Base-by-base conservation (phyloP, 2,113 vertebrate species). In the Tachuris rubrigastra region DNA sequence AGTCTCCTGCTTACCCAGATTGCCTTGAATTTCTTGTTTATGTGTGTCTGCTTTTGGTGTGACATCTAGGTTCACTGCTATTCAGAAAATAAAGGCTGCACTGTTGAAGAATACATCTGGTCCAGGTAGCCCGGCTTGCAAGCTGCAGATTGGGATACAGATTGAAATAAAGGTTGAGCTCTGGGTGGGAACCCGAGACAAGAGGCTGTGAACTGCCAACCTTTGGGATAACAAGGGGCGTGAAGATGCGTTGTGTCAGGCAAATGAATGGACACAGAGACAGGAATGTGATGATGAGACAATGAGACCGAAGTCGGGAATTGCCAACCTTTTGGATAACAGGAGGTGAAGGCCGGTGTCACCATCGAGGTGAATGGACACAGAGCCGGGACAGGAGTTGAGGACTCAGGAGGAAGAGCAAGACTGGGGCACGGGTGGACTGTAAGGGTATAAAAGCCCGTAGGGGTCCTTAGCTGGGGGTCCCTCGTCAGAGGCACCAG, bases 311-410 rank as follows among this genome's bases (percentile, higher is more conserved):
- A n/a, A n/a, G n/a, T n/a, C n/a, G 0, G 39, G 47, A 83, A 13
- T 31, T 76, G 18, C 35, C 0, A 0, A 66, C 14, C 1, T 1
- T 52, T 74, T 24, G 37, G 52, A n/a, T 24, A 30, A n/a, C 16
- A 21, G 19, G 24, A 53, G 9, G 47, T 76, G 30, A 55, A 49
- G 41, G 47, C 8, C 0, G 0, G 63, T 1, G 9, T 25, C 6
- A 16, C 17, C 41, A 82, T 6, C 0, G 0, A 55, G 30, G 35
- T 69, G 63, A 6, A 68, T 42, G 25, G n/a, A 76, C 21, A 10
- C 0, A 1, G 44, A 59, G 23, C 12, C 12, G 2, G 22, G 9
- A 4, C 41, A 68, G 53, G 47, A 62, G 30, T 14, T 3, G 5
- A 39, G 25, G 16, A 28, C 35, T 39, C 59, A 1, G 37, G 35